Evolutionary conservation across 2,888 invertebrate species (phyloP).

Genomic region (Didymodactylos carnosus): DNA sequence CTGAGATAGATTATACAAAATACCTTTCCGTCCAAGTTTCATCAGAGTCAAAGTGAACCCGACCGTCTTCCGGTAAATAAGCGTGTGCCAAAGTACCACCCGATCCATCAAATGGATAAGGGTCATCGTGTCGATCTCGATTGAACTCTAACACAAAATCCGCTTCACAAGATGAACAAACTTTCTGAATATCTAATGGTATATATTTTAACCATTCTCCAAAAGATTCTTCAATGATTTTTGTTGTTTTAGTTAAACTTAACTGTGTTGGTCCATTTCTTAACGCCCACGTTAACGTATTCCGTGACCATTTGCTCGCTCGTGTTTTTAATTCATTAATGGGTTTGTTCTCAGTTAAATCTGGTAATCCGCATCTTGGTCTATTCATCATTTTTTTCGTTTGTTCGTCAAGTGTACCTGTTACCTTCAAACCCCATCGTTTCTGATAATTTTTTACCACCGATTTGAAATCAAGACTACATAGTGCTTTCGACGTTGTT

Average conservation of each 20-base stretch:
- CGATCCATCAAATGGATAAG: conserved; percentile 5
- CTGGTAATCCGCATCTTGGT: not conserved
- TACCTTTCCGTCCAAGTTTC: conserved; percentile 4
- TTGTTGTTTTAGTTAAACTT: not conserved
- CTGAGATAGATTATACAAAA: too few relatives aligned
- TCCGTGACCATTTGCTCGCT: not conserved
- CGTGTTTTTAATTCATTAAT: not conserved
- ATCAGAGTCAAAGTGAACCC: conserved; percentile 10
- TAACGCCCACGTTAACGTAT: not conserved
- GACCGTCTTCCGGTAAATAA: conserved; percentile 6
- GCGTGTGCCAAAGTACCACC: conserved; percentile 7
- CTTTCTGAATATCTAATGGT: not conserved
- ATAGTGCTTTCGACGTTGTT: not conserved
- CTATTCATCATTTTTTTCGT: not conserved
- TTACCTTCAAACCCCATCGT: not conserved
- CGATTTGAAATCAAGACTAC: not conserved
- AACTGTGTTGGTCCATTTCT: not conserved
- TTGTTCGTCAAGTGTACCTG: not conserved
- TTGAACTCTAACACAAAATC: not conserved
- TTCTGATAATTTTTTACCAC: not conserved
- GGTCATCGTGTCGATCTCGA: not conserved
- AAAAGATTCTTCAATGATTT: not conserved
- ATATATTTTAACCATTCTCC: not conserved
- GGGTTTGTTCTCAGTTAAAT: too few relatives aligned
- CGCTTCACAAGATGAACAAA: not conserved